Conservation (phyloP, 2,797 vertebrate genomes). For the Gymnothorax javanicus region DNA sequence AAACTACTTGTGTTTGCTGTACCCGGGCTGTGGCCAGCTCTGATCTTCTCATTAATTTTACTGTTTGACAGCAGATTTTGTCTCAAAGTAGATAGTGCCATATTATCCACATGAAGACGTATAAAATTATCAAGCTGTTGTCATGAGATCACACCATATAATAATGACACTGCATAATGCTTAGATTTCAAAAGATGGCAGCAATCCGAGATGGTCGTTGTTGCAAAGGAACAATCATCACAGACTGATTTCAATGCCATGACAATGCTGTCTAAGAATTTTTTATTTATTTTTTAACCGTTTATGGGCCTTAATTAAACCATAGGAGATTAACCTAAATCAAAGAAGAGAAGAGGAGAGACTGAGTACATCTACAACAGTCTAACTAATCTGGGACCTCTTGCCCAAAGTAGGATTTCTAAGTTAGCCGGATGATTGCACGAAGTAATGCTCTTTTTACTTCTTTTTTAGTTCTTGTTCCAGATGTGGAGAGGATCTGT, state of each 20-base stretch:
- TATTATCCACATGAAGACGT: not conserved
- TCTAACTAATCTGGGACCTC: too few relatives aligned
- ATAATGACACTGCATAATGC: not conserved
- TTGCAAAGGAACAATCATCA: not conserved
- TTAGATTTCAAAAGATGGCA: not conserved
- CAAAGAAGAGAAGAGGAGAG: not conserved
- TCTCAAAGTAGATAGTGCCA: not conserved
- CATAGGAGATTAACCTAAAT: conserved; percentile 3
- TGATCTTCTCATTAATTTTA: not conserved
- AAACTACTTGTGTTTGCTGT: not conserved
- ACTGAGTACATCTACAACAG: not conserved
- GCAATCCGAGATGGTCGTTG: not conserved
- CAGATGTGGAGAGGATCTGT: too few relatives aligned
- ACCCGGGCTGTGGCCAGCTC: not conserved
- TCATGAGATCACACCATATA: not conserved
- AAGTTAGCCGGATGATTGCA: too few relatives aligned
- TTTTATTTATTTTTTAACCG: not conserved
- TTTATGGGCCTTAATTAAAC: conserved; percentile 4
- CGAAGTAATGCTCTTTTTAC: too few relatives aligned
- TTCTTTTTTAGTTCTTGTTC: too few relatives aligned
- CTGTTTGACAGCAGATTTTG: not conserved
- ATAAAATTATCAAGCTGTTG: not conserved
- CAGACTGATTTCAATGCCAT: not conserved
- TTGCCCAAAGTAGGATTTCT: too few relatives aligned
- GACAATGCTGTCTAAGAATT: not conserved